These are phyloP conservation scores for Orchestia grillus DNA, from an alignment of 1,140 invertebrate species.

Conservation along the genomic window DNA sequence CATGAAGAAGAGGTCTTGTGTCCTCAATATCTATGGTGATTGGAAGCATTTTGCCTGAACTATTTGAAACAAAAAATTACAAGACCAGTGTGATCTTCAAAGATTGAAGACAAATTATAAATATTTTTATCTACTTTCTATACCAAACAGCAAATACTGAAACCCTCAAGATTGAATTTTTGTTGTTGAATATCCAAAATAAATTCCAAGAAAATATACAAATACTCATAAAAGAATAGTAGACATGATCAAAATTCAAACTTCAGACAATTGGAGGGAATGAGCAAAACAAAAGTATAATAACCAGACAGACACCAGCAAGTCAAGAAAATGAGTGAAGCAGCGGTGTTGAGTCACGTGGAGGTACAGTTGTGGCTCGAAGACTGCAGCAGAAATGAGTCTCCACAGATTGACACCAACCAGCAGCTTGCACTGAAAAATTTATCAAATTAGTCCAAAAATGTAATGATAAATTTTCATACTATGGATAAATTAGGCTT, in stretches of 20 bases:
- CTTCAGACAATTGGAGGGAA: background rate
- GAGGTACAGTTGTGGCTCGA: background rate
- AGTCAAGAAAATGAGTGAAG: background rate
- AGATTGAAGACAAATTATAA: background rate
- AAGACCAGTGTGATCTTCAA: background rate
- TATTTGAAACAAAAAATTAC: background rate
- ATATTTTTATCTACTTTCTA: background rate
- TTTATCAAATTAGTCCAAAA: background rate
- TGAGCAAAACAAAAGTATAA: background rate
- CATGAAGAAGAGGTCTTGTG: constrained; percentile 57
- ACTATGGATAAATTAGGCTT: too few relatives aligned
- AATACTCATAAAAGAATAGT: background rate
- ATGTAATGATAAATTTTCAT: background rate
- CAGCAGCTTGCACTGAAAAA: background rate
- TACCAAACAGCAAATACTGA: background rate
- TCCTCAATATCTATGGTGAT: constrained; percentile 67
- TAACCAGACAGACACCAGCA: background rate
- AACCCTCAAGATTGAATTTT: background rate
- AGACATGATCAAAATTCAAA: background rate
- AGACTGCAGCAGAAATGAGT: background rate
- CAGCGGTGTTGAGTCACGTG: background rate
- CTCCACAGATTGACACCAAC: background rate
- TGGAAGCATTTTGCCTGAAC: constrained; percentile 60
- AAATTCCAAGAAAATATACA: background rate
- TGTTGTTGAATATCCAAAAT: background rate